These are phyloP conservation scores for Serripes groenlandicus DNA, from an alignment of 2,888 invertebrate species.

Conservation along the genomic window DNA sequence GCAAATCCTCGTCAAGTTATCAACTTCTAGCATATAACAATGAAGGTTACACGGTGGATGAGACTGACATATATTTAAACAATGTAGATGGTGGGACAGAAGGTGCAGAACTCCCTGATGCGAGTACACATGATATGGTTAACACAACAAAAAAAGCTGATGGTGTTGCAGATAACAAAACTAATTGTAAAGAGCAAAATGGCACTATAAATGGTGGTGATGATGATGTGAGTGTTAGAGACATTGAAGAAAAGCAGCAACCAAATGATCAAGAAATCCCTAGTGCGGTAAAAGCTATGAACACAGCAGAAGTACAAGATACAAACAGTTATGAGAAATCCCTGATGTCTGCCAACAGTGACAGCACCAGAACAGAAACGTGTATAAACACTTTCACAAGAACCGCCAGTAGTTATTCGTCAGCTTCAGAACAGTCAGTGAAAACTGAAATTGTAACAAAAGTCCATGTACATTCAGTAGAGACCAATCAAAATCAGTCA, in stretches of 20 bases:
- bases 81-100: background rate
- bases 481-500: constrained; percentile 9
- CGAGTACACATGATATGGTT: background rate
- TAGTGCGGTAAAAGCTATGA: background rate
- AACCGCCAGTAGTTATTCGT: constrained; percentile 9
- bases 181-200: too few relatives aligned
- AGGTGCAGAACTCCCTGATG: background rate
- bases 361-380: constrained; percentile 1
- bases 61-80: background rate
- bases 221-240: background rate
- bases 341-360: background rate
- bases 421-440: constrained; percentile 7
- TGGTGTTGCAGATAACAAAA: too few relatives aligned
- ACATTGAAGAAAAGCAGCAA: background rate
- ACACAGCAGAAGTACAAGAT: constrained; percentile 3
- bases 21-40: constrained; percentile 23
- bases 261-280: constrained; percentile 13
- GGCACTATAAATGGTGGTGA: too few relatives aligned
- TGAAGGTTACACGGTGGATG: constrained; percentile 22
- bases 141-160: too few relatives aligned
- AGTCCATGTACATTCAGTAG: constrained; percentile 43
- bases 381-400: background rate
- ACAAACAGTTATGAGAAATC: background rate
- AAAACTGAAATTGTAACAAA: constrained; percentile 39
- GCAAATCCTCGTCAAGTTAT: constrained; percentile 10